Conservation (phyloP, 2,888 invertebrate genomes). For the Gisinianus flammeolus region DNA sequence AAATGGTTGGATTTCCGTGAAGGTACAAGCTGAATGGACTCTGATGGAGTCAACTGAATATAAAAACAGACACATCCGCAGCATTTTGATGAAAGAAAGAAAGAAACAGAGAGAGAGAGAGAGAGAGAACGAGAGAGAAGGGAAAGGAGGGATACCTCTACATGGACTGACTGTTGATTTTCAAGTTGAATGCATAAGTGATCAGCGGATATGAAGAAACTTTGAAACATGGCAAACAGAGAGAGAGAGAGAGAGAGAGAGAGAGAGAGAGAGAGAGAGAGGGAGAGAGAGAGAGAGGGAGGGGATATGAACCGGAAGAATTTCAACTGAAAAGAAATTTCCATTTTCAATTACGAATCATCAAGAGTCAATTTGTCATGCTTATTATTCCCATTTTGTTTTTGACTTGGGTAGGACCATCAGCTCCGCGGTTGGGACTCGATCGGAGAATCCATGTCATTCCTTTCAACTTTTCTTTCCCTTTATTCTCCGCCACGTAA, state of each 20-base stretch:
- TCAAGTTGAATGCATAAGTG: no score
- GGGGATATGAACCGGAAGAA: neutral
- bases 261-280: neutral
- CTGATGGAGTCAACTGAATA: no score
- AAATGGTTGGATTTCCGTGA: no score
- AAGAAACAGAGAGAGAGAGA: neutral
- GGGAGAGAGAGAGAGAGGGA: neutral
- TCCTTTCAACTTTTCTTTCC: slow-evolving; percentile 17
- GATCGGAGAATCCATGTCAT: slow-evolving; percentile 40
- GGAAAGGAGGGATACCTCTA: neutral
- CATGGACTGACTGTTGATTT: neutral
- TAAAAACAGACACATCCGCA: no score
- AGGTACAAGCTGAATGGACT: no score
- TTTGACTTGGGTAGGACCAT: slow-evolving; percentile 9
- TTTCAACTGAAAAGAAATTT: slow-evolving; percentile 35
- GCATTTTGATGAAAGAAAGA: no score
- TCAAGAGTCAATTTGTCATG: slow-evolving; percentile 39
- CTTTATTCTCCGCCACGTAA: neutral
- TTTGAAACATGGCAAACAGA: no score
- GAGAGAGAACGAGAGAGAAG: neutral
- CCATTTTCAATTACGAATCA: slow-evolving; percentile 39
- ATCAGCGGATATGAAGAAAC: no score
- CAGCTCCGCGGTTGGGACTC: slow-evolving; percentile 5
- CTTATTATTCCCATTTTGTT: slow-evolving; percentile 41
- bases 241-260: no score